Evolutionary conservation across 2,888 invertebrate species (phyloP).

Genomic region (Prosopocoilus inquinatus): DNA sequence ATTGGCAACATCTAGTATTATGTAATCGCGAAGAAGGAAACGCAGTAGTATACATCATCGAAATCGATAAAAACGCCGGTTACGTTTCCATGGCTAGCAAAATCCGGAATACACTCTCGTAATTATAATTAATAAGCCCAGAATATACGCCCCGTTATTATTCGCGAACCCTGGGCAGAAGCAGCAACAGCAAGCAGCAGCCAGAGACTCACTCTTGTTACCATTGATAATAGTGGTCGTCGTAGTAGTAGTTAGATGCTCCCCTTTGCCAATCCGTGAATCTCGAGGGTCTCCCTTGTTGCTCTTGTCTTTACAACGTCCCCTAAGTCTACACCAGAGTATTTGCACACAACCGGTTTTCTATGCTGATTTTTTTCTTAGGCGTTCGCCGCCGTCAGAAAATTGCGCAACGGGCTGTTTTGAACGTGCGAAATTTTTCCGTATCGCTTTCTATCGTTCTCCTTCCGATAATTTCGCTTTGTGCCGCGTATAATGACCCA

Average conservation of each 20-base stretch:
- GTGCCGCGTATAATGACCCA: too few relatives aligned
- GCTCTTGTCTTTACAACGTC: conserved; percentile 5
- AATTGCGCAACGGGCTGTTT: too few relatives aligned
- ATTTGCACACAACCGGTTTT: conserved; percentile 34
- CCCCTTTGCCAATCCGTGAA: conserved; percentile 1
- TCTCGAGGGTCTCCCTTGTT: conserved; percentile 5
- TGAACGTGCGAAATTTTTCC: too few relatives aligned
- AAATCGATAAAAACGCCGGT: too few relatives aligned
- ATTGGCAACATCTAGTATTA: too few relatives aligned
- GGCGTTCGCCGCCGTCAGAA: too few relatives aligned
- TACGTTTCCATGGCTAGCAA: neutral
- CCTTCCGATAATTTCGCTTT: too few relatives aligned
- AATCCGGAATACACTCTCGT: neutral
- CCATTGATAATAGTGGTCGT: neutral
- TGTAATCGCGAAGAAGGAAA: too few relatives aligned
- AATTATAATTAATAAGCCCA: conserved; percentile 3
- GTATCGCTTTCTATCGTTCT: too few relatives aligned
- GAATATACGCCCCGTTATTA: neutral
- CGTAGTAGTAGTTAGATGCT: conserved; percentile 1
- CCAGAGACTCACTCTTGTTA: neutral
- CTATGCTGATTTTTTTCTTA: conserved; percentile 29
- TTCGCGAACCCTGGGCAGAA: neutral
- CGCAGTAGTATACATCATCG: too few relatives aligned
- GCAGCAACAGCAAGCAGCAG: too few relatives aligned
- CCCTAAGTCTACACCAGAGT: conserved; percentile 14